Conservation (phyloP, 2,888 invertebrate species). For the Platypus cylindrus region DNA sequence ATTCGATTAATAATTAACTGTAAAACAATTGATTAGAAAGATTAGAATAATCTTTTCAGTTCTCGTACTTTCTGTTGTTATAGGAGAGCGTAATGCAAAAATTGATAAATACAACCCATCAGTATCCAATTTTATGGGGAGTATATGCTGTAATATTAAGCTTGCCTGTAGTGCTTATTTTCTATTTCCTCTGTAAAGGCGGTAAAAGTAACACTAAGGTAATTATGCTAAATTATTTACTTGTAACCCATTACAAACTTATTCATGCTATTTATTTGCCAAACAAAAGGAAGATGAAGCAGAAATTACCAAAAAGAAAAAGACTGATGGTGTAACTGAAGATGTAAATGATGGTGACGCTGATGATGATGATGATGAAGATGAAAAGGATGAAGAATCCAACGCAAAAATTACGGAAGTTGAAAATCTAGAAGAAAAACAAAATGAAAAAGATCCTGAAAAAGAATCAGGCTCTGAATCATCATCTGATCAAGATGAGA, state of each 20-base stretch:
- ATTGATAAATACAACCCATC: slow-evolving; percentile 61
- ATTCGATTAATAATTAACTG: too few relatives aligned
- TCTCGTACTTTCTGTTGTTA: slow-evolving; percentile 4
- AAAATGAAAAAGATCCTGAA: slow-evolving; percentile 28
- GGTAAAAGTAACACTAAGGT: slow-evolving; percentile 24
- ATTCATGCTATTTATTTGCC: background rate
- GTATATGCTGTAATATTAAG: slow-evolving; percentile 68
- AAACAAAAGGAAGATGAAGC: slow-evolving; percentile 32
- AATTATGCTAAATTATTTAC: slow-evolving; percentile 9
- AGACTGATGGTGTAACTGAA: slow-evolving; percentile 55
- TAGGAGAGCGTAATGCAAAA: slow-evolving; percentile 73
- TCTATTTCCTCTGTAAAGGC: slow-evolving; percentile 69
- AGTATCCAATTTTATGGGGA: slow-evolving; percentile 85
- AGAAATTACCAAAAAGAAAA: slow-evolving; percentile 54
- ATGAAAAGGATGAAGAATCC: slow-evolving; percentile 21
- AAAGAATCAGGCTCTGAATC: slow-evolving; percentile 27
- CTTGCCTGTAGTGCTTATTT: slow-evolving; percentile 63
- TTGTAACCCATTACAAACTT: slow-evolving; percentile 1
- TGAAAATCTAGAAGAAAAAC: slow-evolving; percentile 23
- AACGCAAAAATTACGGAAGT: slow-evolving; percentile 5
- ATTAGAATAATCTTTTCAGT: background rate
- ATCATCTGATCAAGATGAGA: slow-evolving; percentile 25
- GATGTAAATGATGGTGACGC: slow-evolving; percentile 42
- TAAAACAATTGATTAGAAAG: background rate
- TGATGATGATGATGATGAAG: slow-evolving; percentile 25